Evolutionary conservation across 2,797 vertebrate species (phyloP), one percentile per base, ranked within the genome.

Genomic region (Myotis findleyi): DNA sequence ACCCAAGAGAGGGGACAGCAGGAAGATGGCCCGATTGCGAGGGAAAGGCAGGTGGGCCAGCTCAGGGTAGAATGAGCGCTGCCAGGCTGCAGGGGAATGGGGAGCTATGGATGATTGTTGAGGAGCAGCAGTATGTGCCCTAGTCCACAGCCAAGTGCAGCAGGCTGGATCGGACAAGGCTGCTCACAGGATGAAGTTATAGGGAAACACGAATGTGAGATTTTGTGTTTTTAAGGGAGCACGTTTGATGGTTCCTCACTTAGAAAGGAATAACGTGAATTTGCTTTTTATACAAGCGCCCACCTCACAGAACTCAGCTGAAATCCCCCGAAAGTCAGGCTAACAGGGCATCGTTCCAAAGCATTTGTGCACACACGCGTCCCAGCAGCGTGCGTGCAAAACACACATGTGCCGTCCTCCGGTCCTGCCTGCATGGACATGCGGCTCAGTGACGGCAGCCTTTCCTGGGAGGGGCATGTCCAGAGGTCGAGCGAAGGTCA

Each of bases 111-210:
- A 27, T 10, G 41, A 25, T 23, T 23, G 79, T 9, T 16, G 53
- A n/a, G 59, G 20, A 20, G 36, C 41, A 23, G 69, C 1, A 1
- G 30, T 7, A 36, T 59, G 38, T 12, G 5, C 10, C 12, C 18
- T 7, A 17, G 79, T 5, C 55, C 44, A 51, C 21, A 25, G 77
- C 47, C 44, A 11, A 30, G 49, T 0, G 1, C 27, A 36, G 33
- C 30, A 4, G 0, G 0, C 21, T 0, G 38, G 77, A 6, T 0
- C 1, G 8, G 27, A 53, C 36, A 6, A n/a, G 89, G 53, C 16
- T 25, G 84, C 53, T 20, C 55, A 1, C 11, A 17, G 33, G 47
- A 13, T 6, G 41, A 38, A 59, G n/a, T 16, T 38, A 14, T 1
- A n/a, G 30, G 36, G 11, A 57, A 69, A 30, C 16, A 3, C 9